Base-by-base conservation (phyloP, 1,140 invertebrate genomes). In the Heliconius hewitsoni region DNA sequence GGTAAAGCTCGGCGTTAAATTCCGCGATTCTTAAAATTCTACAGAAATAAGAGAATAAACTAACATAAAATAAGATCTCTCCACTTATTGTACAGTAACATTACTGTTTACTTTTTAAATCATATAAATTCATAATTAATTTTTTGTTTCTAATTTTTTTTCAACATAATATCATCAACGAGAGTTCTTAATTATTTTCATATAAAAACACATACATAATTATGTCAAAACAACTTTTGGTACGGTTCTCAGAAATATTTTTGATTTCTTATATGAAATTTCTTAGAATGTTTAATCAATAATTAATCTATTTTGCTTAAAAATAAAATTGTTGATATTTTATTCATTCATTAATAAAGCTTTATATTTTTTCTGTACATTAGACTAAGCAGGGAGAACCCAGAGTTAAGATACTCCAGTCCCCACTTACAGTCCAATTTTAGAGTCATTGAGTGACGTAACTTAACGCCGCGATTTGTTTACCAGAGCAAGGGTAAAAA, bases 211-310 rank as follows among this genome's bases (percentile, higher is more conserved):
- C 42, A 46, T 13, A 46, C 42, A 46, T 46, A 46, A 46, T 46
- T n/a, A n/a, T 55, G 52, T 55, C 52, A 55, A 55, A 55, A 55
- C 52, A 55, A 55, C 52, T 55, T 55, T n/a, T 55, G 19, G 52
- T 55, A 19, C 18, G 19, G 23, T 71, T 30, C 23, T 71, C 13
- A 71, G 30, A 71, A 71, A 30, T 18, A 71, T 18, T 71, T 37
- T 37, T 71, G 16, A 71, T 37, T 71, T 34, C 27, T 37, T 71
- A 37, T 34, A 55, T n/a, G 19, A 55, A 55, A 55, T n/a, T 55
- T 55, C 52, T 55, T 55, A 55, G 18, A 55, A 55, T n/a, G 18
- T n/a, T n/a, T 16, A 55, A 55, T 55, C 52, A 55, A 55, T 55
- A 55, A 8, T 55, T 55, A 55, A 55, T 55, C 18, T n/a, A 55